A percentile compares a stretch with the other conserved stretches of the same genome.
Conservation (phyloP, 2,113 vertebrate genomes). For the Piprites chloris region DNA sequence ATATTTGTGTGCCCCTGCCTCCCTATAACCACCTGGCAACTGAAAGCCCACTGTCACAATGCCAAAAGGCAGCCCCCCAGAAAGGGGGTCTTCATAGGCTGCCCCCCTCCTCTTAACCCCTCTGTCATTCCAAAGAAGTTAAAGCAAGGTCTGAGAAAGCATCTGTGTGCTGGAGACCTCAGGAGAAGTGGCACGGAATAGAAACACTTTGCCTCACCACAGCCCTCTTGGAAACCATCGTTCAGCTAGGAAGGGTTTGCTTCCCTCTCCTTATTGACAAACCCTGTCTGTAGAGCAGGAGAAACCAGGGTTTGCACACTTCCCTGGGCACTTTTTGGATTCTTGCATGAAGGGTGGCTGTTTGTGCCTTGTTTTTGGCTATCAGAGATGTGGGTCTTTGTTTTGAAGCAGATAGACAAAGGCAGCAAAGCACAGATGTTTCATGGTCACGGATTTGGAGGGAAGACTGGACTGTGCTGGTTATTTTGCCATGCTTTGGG, state of each 20-base stretch:
- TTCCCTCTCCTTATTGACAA: neutral
- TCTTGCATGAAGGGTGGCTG: neutral
- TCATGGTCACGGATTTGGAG: neutral
- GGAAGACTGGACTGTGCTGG: neutral
- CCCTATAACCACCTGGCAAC: neutral
- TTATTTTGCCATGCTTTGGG: neutral
- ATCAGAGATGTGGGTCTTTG: neutral
- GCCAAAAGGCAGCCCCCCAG: neutral
- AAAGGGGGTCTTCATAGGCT: neutral
- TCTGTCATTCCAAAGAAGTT: neutral
- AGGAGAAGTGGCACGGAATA: neutral
- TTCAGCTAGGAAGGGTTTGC: neutral
- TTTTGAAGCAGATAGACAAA: neutral
- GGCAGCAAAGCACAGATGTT: neutral
- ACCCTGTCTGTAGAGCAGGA: neutral
- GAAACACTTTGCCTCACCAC: neutral
- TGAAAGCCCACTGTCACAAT: neutral
- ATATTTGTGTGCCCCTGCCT: neutral
- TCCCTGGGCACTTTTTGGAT: neutral
- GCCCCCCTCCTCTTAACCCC: neutral
- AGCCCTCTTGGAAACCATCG: neutral
- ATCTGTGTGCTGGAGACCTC: neutral
- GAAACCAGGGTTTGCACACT: neutral
- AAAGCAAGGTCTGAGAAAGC: conserved; percentile 13
- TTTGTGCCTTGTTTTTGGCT: neutral